phyloP scores from a whole-genome alignment of 2,888 invertebrate species.

The Lepidochrysops patricia region DNA sequence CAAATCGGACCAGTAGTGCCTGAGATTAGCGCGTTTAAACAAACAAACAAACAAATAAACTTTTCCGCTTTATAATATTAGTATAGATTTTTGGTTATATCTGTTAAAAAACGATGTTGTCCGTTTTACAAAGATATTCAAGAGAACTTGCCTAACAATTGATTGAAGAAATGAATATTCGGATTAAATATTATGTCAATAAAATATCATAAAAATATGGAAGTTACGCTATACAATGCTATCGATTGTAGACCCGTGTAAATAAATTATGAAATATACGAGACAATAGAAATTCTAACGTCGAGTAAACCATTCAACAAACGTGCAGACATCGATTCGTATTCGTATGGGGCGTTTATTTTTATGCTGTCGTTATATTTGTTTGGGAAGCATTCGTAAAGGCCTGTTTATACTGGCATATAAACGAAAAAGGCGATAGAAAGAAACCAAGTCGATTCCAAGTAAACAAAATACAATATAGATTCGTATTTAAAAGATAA shows the following conservation, averaged over 20 bases:
- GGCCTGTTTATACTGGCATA: background rate
- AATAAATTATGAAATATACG: background rate
- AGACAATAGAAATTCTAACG: constrained; percentile 4
- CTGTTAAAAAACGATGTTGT: too few species aligned
- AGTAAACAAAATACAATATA: background rate
- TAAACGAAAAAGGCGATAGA: background rate
- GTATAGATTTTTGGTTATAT: too few species aligned
- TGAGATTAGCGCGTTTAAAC: too few species aligned
- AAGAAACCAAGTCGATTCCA: background rate
- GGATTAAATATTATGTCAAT: too few species aligned
- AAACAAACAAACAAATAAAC: too few species aligned
- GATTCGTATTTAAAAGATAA: background rate
- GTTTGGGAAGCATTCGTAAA: background rate
- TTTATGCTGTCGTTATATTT: background rate
- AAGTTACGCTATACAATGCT: background rate
- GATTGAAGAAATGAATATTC: background rate
- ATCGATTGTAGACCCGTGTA: background rate
- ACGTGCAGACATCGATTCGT: constrained; percentile 21
- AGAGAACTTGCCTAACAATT: too few species aligned
- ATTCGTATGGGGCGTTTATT: constrained; percentile 34
- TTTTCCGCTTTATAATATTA: too few species aligned
- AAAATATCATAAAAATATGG: too few species aligned
- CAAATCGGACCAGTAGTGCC: too few species aligned
- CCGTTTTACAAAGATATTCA: too few species aligned
- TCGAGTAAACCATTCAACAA: constrained; percentile 7